Conservation (phyloP, 2,888 invertebrate species). For the Eupithecia tripunctaria region DNA sequence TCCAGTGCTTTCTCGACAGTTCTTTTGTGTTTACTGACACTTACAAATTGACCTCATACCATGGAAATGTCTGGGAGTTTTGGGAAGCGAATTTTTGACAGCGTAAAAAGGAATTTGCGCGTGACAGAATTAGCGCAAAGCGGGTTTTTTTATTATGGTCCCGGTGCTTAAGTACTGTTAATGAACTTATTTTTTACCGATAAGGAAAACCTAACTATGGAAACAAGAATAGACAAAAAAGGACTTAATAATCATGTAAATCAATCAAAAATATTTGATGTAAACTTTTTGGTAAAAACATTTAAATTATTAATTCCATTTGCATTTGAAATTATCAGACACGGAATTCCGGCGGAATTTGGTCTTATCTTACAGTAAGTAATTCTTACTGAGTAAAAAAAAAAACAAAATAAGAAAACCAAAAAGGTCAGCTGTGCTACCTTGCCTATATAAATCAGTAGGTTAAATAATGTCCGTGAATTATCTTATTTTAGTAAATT, state of each 20-base stretch:
- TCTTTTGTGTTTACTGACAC: constrained; percentile 24
- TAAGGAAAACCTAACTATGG: too few relatives aligned
- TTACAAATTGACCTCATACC: background rate
- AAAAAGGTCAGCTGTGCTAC: background rate
- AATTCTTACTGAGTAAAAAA: background rate
- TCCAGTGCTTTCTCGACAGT: constrained; percentile 46
- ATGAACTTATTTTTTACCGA: background rate
- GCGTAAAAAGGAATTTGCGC: background rate
- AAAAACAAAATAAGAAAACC: background rate
- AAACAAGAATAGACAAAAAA: too few relatives aligned
- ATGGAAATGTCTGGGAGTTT: background rate
- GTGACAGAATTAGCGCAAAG: too few relatives aligned
- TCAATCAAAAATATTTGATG: too few relatives aligned
- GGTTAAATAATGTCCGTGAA: constrained; percentile 12
- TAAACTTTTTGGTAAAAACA: background rate
- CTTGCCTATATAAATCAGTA: constrained; percentile 7
- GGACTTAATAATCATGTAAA: too few relatives aligned
- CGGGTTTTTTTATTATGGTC: background rate
- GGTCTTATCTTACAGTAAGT: background rate
- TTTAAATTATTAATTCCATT: background rate
- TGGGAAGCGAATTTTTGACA: background rate
- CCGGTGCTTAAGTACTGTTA: too few relatives aligned
- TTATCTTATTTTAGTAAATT: constrained; percentile 13
- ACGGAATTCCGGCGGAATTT: background rate
- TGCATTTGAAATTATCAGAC: background rate